Conservation (phyloP, 2,888 invertebrate genomes). For the Melangyna quadrimaculata region DNA sequence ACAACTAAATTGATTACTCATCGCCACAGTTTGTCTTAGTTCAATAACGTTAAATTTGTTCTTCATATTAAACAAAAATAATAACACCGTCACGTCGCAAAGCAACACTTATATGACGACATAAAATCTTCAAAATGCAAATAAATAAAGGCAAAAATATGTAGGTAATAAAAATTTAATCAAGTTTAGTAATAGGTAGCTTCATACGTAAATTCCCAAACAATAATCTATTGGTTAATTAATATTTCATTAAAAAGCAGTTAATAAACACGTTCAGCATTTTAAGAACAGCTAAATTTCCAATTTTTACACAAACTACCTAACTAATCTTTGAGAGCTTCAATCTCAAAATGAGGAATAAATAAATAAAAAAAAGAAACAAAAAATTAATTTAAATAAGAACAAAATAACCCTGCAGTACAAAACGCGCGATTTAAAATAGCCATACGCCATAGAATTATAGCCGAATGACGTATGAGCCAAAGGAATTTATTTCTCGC, state of each 20-base stretch:
- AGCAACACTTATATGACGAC: constrained; percentile 26
- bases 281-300: constrained; percentile 30
- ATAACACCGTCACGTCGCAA: not conserved
- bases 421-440: constrained; percentile 56
- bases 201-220: not conserved
- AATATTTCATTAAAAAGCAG: constrained; percentile 45
- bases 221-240: constrained; percentile 25
- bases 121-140: constrained; percentile 37
- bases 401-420: constrained; percentile 26
- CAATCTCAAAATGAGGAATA: constrained; percentile 10
- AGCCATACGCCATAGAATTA: constrained; percentile 49
- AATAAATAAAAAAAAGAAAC: constrained; percentile 16
- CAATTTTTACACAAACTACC: constrained; percentile 42
- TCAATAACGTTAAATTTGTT: not conserved
- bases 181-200: constrained; percentile 11
- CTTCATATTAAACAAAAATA: not conserved
- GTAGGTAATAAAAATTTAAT: constrained; percentile 12
- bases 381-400: constrained; percentile 16
- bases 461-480: constrained; percentile 70
- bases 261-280: constrained; percentile 61
- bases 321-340: constrained; percentile 11
- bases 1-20: too few species aligned
- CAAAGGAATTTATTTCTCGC: constrained; percentile 65
- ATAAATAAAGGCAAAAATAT: constrained; percentile 15
- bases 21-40: not conserved